phyloP scores from a whole-genome alignment of 2,888 invertebrate genomes.

The Incurvaria masculella region DNA sequence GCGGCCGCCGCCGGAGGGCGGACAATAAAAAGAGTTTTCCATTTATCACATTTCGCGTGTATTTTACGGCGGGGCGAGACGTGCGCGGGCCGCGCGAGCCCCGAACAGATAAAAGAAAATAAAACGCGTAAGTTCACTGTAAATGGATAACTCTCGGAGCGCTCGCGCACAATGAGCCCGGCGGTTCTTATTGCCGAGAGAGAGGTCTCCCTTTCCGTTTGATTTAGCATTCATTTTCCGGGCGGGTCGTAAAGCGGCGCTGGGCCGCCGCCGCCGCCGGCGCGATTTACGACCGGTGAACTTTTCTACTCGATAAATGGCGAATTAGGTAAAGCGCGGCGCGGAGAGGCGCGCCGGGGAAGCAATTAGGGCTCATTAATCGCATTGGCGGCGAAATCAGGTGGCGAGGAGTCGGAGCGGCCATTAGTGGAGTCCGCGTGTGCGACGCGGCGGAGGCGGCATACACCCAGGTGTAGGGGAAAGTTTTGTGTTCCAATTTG shows the following conservation, averaged over 20 bases:
- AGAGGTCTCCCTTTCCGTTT: slow-evolving; percentile 23
- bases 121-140: slow-evolving; percentile 46
- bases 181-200: slow-evolving; percentile 28
- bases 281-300: background rate
- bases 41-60: slow-evolving; percentile 57
- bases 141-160: slow-evolving; percentile 46
- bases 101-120: slow-evolving; percentile 45
- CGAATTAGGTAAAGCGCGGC: background rate
- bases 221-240: slow-evolving; percentile 22
- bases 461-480: too few relatives aligned
- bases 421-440: background rate
- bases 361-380: background rate
- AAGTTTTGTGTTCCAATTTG: too few relatives aligned
- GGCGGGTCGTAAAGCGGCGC: slow-evolving; percentile 12
- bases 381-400: background rate
- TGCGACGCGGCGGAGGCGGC: background rate
- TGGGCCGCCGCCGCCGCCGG: background rate
- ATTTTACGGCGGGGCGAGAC: slow-evolving; percentile 50
- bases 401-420: background rate
- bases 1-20: slow-evolving; percentile 32
- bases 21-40: slow-evolving; percentile 53
- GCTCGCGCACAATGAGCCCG: slow-evolving; percentile 40
- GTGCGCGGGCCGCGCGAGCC: slow-evolving; percentile 31
- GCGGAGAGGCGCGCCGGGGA: background rate
- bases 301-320: background rate